Evolutionary conservation across 2,888 invertebrate genomes (phyloP), one percentile per base, ranked within the genome.

Genomic region (Drosophila histrio): DNA sequence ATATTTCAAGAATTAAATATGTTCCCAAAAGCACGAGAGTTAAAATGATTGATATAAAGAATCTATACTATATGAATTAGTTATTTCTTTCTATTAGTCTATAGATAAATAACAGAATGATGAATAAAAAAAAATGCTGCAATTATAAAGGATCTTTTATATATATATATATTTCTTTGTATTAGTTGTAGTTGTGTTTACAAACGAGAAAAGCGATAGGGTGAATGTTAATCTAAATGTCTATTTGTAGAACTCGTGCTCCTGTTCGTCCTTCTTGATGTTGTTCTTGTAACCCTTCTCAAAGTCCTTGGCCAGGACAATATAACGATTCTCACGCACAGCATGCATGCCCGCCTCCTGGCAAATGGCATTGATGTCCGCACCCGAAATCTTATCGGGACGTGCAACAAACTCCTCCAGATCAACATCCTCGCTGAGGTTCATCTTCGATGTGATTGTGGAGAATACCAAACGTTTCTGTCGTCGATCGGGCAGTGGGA

Each of bases 261-360:
- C 99, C 87, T 98, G 97, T 92, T 84, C 84, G 92, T 99, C 99
- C 91, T 99, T 99, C 93, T 99, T 99, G 90, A 98, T 98, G 90
- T 99, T 99, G 91, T 99, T 99, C 91, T 99, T 99, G 93, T 99
- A 99, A 32, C 99, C 99, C 91, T 99, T 99, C 91, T 99, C 99
- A 89, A 99, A 99, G 93, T 99, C 99, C 93, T 99, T 99, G 5
- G 98, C 97, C 57, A 99, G 93, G 3, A 99, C 99, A 79, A 99
- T 98, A 92, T 99, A 94, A 87, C 99, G 96, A 93, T 99, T 99
- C 92, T 99, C 99, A 61, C 99, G 93, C 0, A 99, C 99, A 2
- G 99, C 99, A 91, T 99, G 99, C 99, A 99, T 99, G 79, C 99
- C 99, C 66, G 99, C 99, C 94, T 99, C 99, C 92, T 99, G 99